Percentiles rank a stretch among this genome's conserved stretches.
Evolutionary conservation across 2,113 vertebrate genomes (phyloP).

Genomic region (Cottus gobio): DNA sequence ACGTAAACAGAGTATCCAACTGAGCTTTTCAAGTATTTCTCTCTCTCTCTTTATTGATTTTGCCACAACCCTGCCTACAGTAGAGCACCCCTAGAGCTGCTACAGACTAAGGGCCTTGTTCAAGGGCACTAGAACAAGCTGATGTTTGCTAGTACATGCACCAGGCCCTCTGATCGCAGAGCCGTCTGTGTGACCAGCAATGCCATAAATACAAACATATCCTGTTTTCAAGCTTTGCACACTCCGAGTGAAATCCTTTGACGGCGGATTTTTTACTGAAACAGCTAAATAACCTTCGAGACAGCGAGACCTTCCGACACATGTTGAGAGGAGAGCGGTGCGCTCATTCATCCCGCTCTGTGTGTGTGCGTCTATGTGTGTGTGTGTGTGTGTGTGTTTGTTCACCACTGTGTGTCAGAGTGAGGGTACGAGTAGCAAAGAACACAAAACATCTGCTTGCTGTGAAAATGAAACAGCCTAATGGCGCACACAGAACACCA

Average conservation of each 20-base stretch:
- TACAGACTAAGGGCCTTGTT: constrained; percentile 19
- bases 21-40: constrained; percentile 11
- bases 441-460: constrained; percentile 72
- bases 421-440: constrained; percentile 51
- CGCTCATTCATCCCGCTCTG: constrained; percentile 58
- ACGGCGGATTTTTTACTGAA: constrained; percentile 40
- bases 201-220: constrained; percentile 64
- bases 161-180: constrained; percentile 22
- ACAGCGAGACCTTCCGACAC: constrained; percentile 54
- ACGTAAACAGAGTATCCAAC: background rate
- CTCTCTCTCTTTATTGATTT: constrained; percentile 8
- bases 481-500: constrained; percentile 67
- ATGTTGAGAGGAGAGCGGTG: constrained; percentile 43
- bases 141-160: constrained; percentile 31
- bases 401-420: constrained; percentile 34
- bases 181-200: constrained; percentile 20
- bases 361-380: constrained; percentile 25
- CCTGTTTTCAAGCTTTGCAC: constrained; percentile 21
- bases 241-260: constrained; percentile 45
- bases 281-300: constrained; percentile 59
- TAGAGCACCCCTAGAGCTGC: background rate
- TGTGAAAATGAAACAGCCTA: constrained; percentile 75
- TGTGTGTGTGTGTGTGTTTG: constrained; percentile 49
- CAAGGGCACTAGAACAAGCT: constrained; percentile 46
- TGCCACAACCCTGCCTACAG: background rate